Conservation (phyloP, 2,113 vertebrate genomes). For the Aythya baeri region DNA sequence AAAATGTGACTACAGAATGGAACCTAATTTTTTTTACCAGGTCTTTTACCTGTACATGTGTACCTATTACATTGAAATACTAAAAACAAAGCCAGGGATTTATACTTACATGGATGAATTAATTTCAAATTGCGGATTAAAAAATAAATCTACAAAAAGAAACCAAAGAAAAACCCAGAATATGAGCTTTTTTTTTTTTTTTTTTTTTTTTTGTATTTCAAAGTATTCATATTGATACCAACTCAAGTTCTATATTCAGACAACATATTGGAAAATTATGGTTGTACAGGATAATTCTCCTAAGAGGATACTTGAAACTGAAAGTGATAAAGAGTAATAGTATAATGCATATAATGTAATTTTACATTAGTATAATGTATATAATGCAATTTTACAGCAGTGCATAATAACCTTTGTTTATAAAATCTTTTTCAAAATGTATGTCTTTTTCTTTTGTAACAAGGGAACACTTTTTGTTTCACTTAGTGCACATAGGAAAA, state of each 20-base stretch:
- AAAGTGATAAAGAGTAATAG: not conserved
- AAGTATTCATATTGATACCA: not conserved
- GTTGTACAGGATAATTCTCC: not conserved
- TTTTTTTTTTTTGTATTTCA: not conserved
- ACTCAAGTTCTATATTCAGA: not conserved
- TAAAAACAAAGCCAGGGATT: not conserved
- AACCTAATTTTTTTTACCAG: not conserved
- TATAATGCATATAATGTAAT: not conserved
- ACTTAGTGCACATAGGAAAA: conserved; percentile 6
- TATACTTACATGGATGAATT: not conserved
- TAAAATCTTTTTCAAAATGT: not conserved
- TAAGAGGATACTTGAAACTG: not conserved
- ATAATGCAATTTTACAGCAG: not conserved
- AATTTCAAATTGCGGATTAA: not conserved
- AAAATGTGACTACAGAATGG: not conserved
- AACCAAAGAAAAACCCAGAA: not conserved
- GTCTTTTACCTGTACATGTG: not conserved
- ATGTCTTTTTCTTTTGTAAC: not conserved
- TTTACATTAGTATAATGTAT: not conserved
- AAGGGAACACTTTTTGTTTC: not conserved
- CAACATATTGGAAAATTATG: not conserved
- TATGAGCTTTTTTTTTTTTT: not conserved
- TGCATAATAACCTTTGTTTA: not conserved
- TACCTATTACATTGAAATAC: not conserved
- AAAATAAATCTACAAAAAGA: not conserved